A percentile compares a stretch with the other conserved stretches of the same genome.
Conservation (phyloP, 2,113 vertebrate species). For the Chamaea fasciata region DNA sequence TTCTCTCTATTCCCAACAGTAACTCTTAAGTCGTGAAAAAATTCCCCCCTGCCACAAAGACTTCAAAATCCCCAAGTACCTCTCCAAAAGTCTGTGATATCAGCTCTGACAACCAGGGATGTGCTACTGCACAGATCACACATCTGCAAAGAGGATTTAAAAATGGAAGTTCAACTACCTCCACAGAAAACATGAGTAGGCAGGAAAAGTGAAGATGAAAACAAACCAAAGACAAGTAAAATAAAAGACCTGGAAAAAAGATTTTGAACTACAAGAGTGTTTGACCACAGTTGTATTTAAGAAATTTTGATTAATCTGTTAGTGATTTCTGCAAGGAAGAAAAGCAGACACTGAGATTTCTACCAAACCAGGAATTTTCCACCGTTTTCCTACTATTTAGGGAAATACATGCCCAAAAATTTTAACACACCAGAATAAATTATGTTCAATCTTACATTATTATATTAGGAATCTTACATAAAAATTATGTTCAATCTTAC, state of each 20-base stretch:
- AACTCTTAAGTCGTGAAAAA: not conserved
- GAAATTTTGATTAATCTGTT: not conserved
- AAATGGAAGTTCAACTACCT: not conserved
- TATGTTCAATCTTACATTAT: not conserved
- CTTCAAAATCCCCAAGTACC: not conserved
- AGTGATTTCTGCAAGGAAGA: not conserved
- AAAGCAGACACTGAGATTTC: not conserved
- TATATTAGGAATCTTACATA: no score
- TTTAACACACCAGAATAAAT: not conserved
- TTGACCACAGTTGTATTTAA: not conserved
- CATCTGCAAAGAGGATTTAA: fast-evolving
- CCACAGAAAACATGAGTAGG: not conserved
- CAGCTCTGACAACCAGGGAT: not conserved
- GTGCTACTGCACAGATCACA: not conserved
- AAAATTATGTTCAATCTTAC: not conserved
- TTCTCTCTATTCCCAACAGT: not conserved
- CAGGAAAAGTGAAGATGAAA: not conserved
- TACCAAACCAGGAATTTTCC: not conserved
- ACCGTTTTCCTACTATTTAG: not conserved
- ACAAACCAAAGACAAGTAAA: not conserved
- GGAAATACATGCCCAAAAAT: not conserved
- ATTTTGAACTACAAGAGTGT: not conserved
- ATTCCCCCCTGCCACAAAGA: not conserved
- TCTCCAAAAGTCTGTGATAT: not conserved
- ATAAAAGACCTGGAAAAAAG: not conserved